Evolutionary conservation across 2,888 invertebrate genomes (phyloP).

Genomic region (Ophion costatus): DNA sequence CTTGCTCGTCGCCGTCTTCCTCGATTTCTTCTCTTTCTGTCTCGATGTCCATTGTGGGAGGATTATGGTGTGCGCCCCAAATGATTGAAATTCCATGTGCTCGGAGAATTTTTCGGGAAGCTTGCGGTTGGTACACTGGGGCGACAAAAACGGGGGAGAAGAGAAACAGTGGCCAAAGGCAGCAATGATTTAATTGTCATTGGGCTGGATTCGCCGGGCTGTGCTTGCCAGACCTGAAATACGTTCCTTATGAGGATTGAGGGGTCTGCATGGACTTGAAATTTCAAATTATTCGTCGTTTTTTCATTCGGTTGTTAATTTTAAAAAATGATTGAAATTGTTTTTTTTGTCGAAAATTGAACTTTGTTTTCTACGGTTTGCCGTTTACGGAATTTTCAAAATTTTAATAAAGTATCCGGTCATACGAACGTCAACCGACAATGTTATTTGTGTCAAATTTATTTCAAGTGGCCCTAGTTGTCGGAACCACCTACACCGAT

Average conservation of each 20-base stretch:
- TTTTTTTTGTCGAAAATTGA: neutral
- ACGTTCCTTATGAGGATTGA: too few relatives aligned
- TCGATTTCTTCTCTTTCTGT: slow-evolving; percentile 7
- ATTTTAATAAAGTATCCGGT: neutral
- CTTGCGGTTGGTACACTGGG: slow-evolving; percentile 8
- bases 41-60: slow-evolving; percentile 18
- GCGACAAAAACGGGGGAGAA: slow-evolving; percentile 20
- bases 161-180: neutral
- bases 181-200: neutral
- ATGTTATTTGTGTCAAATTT: too few relatives aligned
- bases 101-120: slow-evolving; percentile 30
- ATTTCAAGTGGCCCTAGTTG: too few relatives aligned
- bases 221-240: too few relatives aligned
- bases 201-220: too few relatives aligned
- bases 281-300: too few relatives aligned
- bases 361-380: neutral
- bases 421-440: too few relatives aligned
- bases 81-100: slow-evolving; percentile 63
- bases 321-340: neutral
- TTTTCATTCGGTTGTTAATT: neutral
- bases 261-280: too few relatives aligned
- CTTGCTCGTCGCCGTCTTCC: neutral
- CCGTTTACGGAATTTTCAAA: neutral
- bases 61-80: slow-evolving; percentile 33
- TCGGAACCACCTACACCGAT: too few relatives aligned